Conservation (phyloP, 2,888 invertebrate genomes). For the Thereva nobilitata region DNA sequence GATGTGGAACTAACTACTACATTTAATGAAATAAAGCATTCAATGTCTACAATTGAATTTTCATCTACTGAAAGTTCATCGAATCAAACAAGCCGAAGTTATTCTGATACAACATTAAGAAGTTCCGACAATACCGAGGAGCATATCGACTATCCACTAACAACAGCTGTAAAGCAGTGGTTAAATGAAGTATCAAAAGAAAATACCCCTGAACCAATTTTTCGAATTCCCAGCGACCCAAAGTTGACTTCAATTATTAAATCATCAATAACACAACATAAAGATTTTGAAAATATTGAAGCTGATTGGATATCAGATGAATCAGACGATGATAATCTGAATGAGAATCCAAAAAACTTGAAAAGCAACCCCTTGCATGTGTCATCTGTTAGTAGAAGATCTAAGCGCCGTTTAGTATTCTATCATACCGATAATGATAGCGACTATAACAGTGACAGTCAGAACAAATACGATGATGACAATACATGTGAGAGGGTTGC, state of each 20-base stretch:
- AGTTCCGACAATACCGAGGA: background rate
- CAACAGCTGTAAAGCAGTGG: slow-evolving; percentile 66
- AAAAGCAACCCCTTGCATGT: slow-evolving; percentile 62
- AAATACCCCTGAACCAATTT: slow-evolving; percentile 51
- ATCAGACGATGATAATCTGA: slow-evolving; percentile 41
- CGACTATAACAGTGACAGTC: slow-evolving; percentile 40
- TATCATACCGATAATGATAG: slow-evolving; percentile 6
- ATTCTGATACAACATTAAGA: background rate
- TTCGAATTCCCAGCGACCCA: slow-evolving; percentile 42
- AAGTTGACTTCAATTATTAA: slow-evolving; percentile 28
- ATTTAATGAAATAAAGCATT: too few relatives aligned
- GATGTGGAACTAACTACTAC: too few relatives aligned
- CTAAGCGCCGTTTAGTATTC: background rate
- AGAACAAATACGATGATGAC: slow-evolving; percentile 34
- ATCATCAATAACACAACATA: slow-evolving; percentile 21
- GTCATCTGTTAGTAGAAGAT: slow-evolving; percentile 57
- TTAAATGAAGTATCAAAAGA: slow-evolving; percentile 56
- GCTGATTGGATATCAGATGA: slow-evolving; percentile 28
- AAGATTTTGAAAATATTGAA: slow-evolving; percentile 32
- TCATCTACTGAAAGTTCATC: too few relatives aligned
- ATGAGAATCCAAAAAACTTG: slow-evolving; percentile 61
- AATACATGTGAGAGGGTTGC: slow-evolving; percentile 44
- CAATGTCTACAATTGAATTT: too few relatives aligned
- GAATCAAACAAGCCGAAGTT: background rate
- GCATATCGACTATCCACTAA: slow-evolving; percentile 58